Evolutionary conservation across 2,888 invertebrate species (phyloP).

Genomic region (Spilosoma lubricipeda): DNA sequence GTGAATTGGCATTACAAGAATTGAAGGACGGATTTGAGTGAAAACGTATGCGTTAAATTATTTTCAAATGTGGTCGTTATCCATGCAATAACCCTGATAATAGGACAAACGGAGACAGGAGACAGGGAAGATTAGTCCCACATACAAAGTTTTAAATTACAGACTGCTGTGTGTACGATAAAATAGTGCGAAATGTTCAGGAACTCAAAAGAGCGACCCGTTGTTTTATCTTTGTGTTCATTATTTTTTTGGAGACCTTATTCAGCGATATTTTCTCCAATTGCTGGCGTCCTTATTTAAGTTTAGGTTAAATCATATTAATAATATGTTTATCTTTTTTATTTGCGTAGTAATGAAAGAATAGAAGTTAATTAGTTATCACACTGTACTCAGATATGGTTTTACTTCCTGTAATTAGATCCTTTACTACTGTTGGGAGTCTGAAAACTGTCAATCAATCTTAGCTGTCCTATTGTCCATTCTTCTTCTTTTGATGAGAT

Average conservation of each 20-base stretch:
- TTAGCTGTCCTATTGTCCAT: background rate
- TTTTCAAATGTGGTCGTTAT: conserved; percentile 68
- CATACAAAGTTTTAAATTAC: conserved; percentile 76
- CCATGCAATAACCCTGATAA: conserved; percentile 62
- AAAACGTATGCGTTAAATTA: conserved; percentile 62
- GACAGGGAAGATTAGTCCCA: conserved; percentile 70
- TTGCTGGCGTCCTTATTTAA: conserved; percentile 28
- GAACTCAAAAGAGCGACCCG: conserved; percentile 42
- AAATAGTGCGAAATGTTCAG: conserved; percentile 52
- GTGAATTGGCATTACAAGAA: conserved; percentile 36
- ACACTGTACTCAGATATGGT: too few relatives aligned
- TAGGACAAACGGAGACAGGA: conserved; percentile 57
- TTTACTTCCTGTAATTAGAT: too few relatives aligned
- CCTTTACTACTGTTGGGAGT: too few relatives aligned
- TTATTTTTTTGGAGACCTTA: conserved; percentile 60
- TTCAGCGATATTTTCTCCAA: conserved; percentile 30
- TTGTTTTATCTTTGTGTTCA: conserved; percentile 59
- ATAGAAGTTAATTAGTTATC: too few relatives aligned
- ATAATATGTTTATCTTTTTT: conserved; percentile 29
- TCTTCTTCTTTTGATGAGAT: too few relatives aligned
- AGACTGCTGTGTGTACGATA: conserved; percentile 48
- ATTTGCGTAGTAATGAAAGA: too few relatives aligned
- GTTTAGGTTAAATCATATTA: conserved; percentile 26
- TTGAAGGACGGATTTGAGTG: conserved; percentile 35
- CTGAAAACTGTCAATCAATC: too few relatives aligned